Evolutionary conservation across 1,140 invertebrate genomes (phyloP).

Genomic region (Zaprionus nigranus): DNA sequence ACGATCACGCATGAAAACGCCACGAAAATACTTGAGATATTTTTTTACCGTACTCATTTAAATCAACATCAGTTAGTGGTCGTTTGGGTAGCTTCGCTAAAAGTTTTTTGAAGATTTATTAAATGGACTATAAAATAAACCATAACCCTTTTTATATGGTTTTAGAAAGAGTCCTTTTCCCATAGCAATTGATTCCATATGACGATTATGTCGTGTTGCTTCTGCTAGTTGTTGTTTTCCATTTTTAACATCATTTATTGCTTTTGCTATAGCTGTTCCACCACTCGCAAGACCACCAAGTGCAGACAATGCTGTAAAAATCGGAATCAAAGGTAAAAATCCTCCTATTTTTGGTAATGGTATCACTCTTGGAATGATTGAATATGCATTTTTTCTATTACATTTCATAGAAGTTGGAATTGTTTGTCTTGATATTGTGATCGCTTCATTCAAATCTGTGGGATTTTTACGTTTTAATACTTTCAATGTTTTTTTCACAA

Average conservation of each 20-base stretch:
- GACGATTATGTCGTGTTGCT: constrained; percentile 63
- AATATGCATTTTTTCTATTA: constrained; percentile 30
- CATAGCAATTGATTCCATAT: constrained; percentile 68
- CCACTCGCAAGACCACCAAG: constrained; percentile 47
- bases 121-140: no score
- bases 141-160: constrained; percentile 42
- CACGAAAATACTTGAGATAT: no score
- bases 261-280: constrained; percentile 55
- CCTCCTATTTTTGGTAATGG: constrained; percentile 76
- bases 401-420: constrained; percentile 8
- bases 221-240: constrained; percentile 61
- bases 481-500: constrained; percentile 16
- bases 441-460: neutral
- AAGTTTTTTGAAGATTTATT: no score
- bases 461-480: constrained; percentile 10
- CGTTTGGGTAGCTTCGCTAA: no score
- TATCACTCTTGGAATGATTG: constrained; percentile 68
- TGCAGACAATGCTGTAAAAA: constrained; percentile 78
- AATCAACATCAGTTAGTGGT: no score
- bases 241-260: constrained; percentile 53
- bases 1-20: no score
- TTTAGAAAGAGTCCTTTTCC: constrained; percentile 69
- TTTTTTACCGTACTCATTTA: no score
- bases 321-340: constrained; percentile 73
- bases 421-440: constrained; percentile 22